A percentile compares a stretch with the other conserved stretches of the same genome.
These are phyloP conservation scores for Hafferia zeledoni DNA, from an alignment of 2,797 vertebrate species.

Conservation along the genomic window DNA sequence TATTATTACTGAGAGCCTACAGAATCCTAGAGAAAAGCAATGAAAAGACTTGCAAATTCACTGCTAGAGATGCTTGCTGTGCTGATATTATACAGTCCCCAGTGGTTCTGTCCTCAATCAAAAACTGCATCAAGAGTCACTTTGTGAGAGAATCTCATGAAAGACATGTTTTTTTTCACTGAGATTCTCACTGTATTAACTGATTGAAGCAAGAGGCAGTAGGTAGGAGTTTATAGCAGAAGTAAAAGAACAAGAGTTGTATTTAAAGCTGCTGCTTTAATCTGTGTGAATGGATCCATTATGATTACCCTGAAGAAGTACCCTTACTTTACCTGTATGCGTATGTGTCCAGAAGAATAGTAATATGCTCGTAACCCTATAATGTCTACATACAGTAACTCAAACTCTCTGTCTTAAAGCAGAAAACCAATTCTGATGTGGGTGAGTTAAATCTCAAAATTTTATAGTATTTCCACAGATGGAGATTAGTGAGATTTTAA, in stretches of 20 bases:
- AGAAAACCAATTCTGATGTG: not conserved
- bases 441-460: not conserved
- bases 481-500: not conserved
- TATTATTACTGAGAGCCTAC: not conserved
- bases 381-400: not conserved
- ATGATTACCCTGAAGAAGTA: not conserved
- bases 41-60: not conserved
- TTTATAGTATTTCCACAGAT: not conserved
- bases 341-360: not conserved
- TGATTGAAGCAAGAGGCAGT: not conserved
- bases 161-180: not conserved
- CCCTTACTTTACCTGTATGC: not conserved
- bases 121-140: not conserved
- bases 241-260: not conserved
- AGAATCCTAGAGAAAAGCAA: not conserved
- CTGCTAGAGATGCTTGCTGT: not conserved
- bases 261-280: not conserved
- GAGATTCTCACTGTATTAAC: not conserved
- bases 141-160: not conserved
- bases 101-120: not conserved
- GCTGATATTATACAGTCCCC: not conserved
- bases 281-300: not conserved
- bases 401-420: not conserved
- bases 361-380: fast-evolving
- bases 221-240: not conserved